A percentile compares a stretch with the other conserved stretches of the same genome.
phyloP scores from a whole-genome alignment of 35 echinoderm and acorn worm species.

The Eucidaris tribuloides region DNA sequence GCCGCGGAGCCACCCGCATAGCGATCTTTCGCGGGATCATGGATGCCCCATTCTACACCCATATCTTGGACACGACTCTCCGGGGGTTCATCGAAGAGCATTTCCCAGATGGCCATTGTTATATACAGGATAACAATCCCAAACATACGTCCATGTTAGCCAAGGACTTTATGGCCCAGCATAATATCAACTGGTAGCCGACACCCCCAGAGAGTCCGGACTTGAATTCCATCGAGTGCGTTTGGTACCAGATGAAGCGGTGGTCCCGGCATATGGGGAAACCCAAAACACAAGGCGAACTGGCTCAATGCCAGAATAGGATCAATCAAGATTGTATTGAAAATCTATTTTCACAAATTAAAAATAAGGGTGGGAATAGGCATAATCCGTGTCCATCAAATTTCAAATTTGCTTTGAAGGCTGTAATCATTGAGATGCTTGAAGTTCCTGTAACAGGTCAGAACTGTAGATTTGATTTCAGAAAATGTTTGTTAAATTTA shows the following conservation, averaged over 20 bases:
- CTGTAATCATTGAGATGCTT: too few relatives aligned
- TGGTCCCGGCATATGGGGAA: too few relatives aligned
- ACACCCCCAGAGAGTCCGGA: conserved; percentile 61
- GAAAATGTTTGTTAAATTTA: too few relatives aligned
- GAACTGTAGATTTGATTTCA: too few relatives aligned
- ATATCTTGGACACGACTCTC: conserved; percentile 31
- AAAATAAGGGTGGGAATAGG: too few relatives aligned
- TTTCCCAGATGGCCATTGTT: conserved; percentile 3
- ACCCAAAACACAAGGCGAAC: too few relatives aligned
- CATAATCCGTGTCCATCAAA: too few relatives aligned
- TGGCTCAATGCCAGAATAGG: too few relatives aligned
- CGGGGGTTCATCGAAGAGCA: not conserved
- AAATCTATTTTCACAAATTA: too few relatives aligned
- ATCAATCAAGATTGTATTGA: too few relatives aligned
- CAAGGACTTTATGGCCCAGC: not conserved
- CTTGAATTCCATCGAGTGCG: conserved; percentile 53
- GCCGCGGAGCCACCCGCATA: conserved; percentile 40
- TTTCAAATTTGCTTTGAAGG: too few relatives aligned
- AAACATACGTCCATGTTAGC: conserved; percentile 20
- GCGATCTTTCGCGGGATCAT: conserved; percentile 45
- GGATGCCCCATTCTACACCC: conserved; percentile 41
- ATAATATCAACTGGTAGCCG: conserved; percentile 48
- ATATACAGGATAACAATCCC: conserved; percentile 52
- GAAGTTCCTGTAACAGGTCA: too few relatives aligned
- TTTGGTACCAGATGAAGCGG: conserved; percentile 50